These are phyloP conservation scores for Micrasema longulum DNA, from an alignment of 1,140 invertebrate species.

Conservation along the genomic window DNA sequence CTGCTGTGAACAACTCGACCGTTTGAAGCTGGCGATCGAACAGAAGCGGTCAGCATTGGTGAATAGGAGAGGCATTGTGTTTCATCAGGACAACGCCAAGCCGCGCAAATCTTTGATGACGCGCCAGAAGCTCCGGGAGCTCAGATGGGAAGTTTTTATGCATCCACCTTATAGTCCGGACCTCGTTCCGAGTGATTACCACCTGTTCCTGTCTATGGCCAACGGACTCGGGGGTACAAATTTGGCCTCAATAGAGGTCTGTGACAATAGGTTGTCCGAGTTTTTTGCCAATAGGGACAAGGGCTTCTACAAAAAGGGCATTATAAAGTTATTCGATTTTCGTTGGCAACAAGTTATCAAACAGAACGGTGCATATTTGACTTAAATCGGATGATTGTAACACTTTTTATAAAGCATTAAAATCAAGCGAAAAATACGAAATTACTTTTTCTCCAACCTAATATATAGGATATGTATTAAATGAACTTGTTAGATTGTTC, in stretches of 20 bases:
- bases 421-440: constrained; percentile 20
- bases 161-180: constrained; percentile 16
- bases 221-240: constrained; percentile 13
- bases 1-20: constrained; percentile 15
- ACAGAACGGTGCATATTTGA: constrained; percentile 26
- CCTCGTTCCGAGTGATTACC: constrained; percentile 10
- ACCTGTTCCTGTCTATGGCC: constrained; percentile 13
- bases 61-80: constrained; percentile 14
- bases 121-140: constrained; percentile 17
- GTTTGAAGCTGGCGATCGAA: constrained; percentile 22
- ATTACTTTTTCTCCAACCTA: constrained; percentile 23
- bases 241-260: constrained; percentile 23
- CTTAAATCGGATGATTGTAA: constrained; percentile 27
- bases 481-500: no score
- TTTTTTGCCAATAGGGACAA: constrained; percentile 18
- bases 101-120: constrained; percentile 17
- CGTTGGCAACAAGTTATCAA: constrained; percentile 23
- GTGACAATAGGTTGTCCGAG: constrained; percentile 22
- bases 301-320: constrained; percentile 8
- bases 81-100: constrained; percentile 15
- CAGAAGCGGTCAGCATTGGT: constrained; percentile 14
- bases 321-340: no score
- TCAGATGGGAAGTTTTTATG: constrained; percentile 10
- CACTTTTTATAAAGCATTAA: constrained; percentile 22
- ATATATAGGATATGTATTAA: no score